A percentile compares a stretch with the other conserved stretches of the same genome.
phyloP scores from a whole-genome alignment of 1,140 invertebrate genomes.

The Agrypnia vestita region DNA sequence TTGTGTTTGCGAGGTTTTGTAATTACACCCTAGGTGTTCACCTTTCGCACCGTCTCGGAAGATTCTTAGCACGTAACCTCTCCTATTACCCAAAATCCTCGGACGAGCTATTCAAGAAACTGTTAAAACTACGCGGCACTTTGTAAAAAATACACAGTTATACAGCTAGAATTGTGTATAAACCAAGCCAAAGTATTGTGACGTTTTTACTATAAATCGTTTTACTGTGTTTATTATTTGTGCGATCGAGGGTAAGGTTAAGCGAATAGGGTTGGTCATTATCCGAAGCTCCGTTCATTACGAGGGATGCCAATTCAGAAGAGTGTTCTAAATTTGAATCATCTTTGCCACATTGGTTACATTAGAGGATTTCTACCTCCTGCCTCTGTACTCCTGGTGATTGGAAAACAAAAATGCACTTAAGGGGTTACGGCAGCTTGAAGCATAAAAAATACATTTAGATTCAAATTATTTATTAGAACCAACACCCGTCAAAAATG shows the following conservation, averaged over 20 bases:
- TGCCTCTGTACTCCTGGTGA: constrained; percentile 15
- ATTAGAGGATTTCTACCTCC: constrained; percentile 26
- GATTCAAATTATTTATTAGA: too few relatives aligned
- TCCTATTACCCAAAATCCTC: constrained; percentile 42
- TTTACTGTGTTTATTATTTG: background rate
- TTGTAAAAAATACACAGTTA: background rate
- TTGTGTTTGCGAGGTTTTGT: background rate
- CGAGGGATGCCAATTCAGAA: constrained; percentile 31
- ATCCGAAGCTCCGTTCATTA: constrained; percentile 55
- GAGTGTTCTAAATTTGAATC: constrained; percentile 39
- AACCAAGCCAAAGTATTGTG: background rate
- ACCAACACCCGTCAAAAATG: too few relatives aligned
- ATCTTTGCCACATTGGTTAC: constrained; percentile 28
- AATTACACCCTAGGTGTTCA: constrained; percentile 12
- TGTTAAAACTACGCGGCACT: background rate
- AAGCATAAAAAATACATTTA: too few relatives aligned
- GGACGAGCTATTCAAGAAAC: background rate
- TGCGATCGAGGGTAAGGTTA: constrained; percentile 9
- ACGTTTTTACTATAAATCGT: background rate
- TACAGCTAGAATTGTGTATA: background rate
- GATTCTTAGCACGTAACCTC: constrained; percentile 52
- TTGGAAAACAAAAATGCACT: background rate
- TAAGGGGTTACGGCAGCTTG: too few relatives aligned
- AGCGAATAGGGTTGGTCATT: constrained; percentile 44
- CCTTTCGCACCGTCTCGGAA: constrained; percentile 28